Evolutionary conservation across 2,888 invertebrate genomes (phyloP).

Genomic region (Lepidocyrtinus sp.): DNA sequence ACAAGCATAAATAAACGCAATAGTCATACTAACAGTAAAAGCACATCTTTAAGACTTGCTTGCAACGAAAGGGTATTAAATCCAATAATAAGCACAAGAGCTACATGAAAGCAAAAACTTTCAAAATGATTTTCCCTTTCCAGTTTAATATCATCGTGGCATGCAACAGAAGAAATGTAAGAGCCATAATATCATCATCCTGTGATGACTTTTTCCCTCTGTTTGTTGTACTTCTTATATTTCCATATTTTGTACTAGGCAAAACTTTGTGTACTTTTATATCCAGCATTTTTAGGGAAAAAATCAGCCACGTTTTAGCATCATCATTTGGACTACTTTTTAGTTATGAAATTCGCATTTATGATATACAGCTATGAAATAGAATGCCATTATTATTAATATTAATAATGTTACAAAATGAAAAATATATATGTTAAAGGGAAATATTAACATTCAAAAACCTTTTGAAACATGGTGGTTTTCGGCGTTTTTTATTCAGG

Average conservation of each 20-base stretch:
- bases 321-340: not conserved
- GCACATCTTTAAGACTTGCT: not conserved
- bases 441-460: slow-evolving; percentile 44
- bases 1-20: not conserved
- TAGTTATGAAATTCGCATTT: not conserved
- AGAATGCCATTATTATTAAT: slow-evolving; percentile 6
- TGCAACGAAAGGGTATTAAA: not conserved
- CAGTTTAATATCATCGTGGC: slow-evolving; percentile 1
- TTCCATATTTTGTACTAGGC: not conserved
- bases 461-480: slow-evolving; percentile 37
- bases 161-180: slow-evolving; percentile 8
- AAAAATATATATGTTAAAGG: slow-evolving; percentile 22
- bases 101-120: not conserved
- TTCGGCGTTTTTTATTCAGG: slow-evolving; percentile 46
- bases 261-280: not conserved
- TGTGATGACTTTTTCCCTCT: slow-evolving; percentile 5
- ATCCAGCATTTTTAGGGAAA: not conserved
- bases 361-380: not conserved
- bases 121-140: not conserved
- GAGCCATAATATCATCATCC: not conserved
- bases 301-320: not conserved
- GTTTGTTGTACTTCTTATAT: slow-evolving; percentile 8
- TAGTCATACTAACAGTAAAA: not conserved
- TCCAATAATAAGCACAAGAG: not conserved
- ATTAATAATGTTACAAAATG: slow-evolving; percentile 4